Evolutionary conservation across 1,140 invertebrate species (phyloP), one percentile per base, ranked within the genome.

Genomic region (Cecropterus lyciades): DNA sequence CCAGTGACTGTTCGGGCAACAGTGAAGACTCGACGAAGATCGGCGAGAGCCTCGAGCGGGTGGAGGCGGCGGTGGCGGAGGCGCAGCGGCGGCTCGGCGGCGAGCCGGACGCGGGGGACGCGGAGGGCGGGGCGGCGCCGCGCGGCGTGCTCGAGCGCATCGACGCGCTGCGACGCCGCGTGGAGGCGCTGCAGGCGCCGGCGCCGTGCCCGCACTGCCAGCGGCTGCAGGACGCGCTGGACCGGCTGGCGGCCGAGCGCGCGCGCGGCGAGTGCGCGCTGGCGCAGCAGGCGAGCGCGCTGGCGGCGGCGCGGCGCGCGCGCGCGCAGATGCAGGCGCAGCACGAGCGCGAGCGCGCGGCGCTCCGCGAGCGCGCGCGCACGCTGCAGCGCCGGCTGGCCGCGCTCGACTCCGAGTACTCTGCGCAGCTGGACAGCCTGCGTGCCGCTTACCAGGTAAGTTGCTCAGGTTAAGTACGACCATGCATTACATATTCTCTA

Each of bases 371-470:
- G 72, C 93, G 94, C 15, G 94, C 95, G n/a, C 93, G 94, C 62
- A 94, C 94, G 43, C 81, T 96, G 46, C 95, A 96, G 79, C 93
- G 95, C 24, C 92, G 95, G 13, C 86, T 96, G 7, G 95, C 95
- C 72, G 93, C 95, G 10, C 93, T 97, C 66, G 96, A 96, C 79
- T 94, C 95, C 1, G 96, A 97, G 82, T 96, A 97, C 83, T 94
- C 95, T 3, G 95, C 95, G 66, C 95, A 97, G 80, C 93, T 96
- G 37, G 96, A 96, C 72, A 95, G 95, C 70, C 81, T 97, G 30
- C 90, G 95, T 4, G 94, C 95, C 4, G 95, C 95, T 7, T 97
- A 96, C 87, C 94, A 93, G 87, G 95, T 93, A 37, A 11, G 7
- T 53, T 37, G 27, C 6, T 30, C 10, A 37, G 27, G 9, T 53